Conservation (phyloP, 2,113 vertebrate genomes). For the Alosa alosa region DNA sequence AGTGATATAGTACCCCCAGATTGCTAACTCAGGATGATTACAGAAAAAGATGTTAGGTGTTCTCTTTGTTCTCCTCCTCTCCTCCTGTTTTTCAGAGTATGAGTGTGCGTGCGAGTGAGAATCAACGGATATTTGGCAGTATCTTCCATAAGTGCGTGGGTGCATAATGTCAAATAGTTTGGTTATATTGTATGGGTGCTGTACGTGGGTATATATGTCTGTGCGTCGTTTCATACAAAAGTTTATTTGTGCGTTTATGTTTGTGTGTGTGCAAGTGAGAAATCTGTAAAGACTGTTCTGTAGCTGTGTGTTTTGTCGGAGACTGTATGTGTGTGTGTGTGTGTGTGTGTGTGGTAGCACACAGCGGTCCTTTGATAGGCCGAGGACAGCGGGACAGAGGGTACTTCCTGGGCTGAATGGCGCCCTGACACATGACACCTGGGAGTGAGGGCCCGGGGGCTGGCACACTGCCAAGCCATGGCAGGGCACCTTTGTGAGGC, state of each 20-base stretch:
- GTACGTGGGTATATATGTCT: not conserved
- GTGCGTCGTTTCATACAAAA: not conserved
- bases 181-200: not conserved
- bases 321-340: not conserved
- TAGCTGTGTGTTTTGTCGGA: not conserved
- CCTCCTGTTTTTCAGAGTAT: not conserved
- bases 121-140: no score
- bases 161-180: not conserved
- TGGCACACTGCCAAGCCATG: conserved; percentile 39
- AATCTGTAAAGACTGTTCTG: not conserved
- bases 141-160: no score
- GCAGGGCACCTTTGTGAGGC: conserved; percentile 49
- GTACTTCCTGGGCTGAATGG: conserved; percentile 69
- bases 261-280: not conserved
- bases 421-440: conserved; percentile 64
- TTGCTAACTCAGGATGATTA: not conserved
- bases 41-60: not conserved
- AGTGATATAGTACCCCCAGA: not conserved
- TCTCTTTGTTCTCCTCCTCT: not conserved
- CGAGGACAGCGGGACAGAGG: conserved; percentile 48
- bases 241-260: not conserved
- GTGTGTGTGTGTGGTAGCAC: conserved; percentile 31
- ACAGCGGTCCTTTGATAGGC: conserved; percentile 52
- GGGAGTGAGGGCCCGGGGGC: conserved; percentile 60
- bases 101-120: no score